A percentile compares a stretch with the other conserved stretches of the same genome.
Evolutionary conservation across 2,797 vertebrate species (phyloP).

Genomic region (Tamandua tetradactyla): DNA sequence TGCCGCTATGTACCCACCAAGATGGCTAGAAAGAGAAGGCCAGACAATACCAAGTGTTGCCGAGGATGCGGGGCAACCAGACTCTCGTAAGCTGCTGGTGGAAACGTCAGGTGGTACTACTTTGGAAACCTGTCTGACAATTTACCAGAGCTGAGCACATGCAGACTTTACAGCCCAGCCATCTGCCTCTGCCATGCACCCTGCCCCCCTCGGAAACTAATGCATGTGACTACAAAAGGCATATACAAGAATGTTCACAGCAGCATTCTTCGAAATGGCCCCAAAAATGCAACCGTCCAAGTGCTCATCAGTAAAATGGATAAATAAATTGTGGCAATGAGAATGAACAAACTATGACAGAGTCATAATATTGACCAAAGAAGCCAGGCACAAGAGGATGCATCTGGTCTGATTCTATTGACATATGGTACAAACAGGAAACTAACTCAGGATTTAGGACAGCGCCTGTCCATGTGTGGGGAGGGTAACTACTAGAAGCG

Average conservation of each 20-base stretch:
- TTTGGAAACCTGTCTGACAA: neutral
- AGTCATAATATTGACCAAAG: neutral
- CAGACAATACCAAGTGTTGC: neutral
- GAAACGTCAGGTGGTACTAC: accelerated
- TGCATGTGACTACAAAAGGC: accelerated
- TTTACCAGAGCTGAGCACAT: neutral
- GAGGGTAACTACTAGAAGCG: neutral
- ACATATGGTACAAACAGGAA: neutral
- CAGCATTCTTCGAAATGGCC: neutral
- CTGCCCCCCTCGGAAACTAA: accelerated
- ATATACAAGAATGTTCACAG: neutral
- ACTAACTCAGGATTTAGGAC: accelerated
- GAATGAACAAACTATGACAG: neutral
- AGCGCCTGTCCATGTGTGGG: neutral
- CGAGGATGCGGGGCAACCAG: neutral
- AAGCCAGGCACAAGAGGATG: neutral
- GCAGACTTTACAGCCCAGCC: neutral
- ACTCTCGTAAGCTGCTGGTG: too few relatives aligned
- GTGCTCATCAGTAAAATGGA: neutral
- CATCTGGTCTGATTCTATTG: accelerated
- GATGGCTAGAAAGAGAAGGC: neutral
- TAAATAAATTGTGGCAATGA: accelerated
- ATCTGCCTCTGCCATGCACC: accelerated
- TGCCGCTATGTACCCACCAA: accelerated
- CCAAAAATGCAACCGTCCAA: neutral